Percentiles rank a stretch among this genome's conserved stretches.
Evolutionary conservation across 2,888 invertebrate species (phyloP).

Genomic region (Scaptodrosophila latifasciaeformis): DNA sequence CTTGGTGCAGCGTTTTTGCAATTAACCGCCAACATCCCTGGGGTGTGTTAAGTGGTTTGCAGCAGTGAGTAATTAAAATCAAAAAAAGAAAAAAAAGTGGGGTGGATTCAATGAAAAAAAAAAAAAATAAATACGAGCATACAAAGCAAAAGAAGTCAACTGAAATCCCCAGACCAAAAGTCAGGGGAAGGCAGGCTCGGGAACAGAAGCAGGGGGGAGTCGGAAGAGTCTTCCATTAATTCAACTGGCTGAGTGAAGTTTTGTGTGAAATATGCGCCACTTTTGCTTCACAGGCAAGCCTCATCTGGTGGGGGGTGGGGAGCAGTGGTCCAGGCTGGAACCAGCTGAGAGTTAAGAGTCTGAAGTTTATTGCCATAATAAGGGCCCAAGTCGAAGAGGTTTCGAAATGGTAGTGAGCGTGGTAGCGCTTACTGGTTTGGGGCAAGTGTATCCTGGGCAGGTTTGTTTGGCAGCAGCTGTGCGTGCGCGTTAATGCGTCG

Average conservation of each 20-base stretch:
- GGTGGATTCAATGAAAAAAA: too few species aligned
- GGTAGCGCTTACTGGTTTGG: constrained; percentile 21
- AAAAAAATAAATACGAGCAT: too few species aligned
- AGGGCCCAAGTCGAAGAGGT: constrained; percentile 42
- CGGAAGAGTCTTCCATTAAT: not conserved
- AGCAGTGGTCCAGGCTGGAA: constrained; percentile 4
- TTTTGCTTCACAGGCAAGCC: constrained; percentile 28
- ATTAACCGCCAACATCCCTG: not conserved
- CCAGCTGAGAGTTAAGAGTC: constrained; percentile 21
- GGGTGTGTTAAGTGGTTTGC: constrained; percentile 42
- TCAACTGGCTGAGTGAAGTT: constrained; percentile 25
- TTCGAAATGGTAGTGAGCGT: constrained; percentile 16
- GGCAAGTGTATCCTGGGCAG: not conserved
- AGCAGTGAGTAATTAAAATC: constrained; percentile 56
- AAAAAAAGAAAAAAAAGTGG: constrained; percentile 46
- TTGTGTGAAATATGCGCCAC: constrained; percentile 59
- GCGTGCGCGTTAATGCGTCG: constrained; percentile 68
- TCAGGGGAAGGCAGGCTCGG: too few species aligned
- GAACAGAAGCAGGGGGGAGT: too few species aligned
- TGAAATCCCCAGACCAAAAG: too few species aligned
- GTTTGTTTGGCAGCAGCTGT: constrained; percentile 48
- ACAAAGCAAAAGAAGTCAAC: too few species aligned
- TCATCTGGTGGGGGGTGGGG: not conserved
- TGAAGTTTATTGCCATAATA: constrained; percentile 61
- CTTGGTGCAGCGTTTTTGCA: not conserved